These are phyloP conservation scores for Gastrophysa polygoni DNA, from an alignment of 2,888 invertebrate species.

Conservation along the genomic window DNA sequence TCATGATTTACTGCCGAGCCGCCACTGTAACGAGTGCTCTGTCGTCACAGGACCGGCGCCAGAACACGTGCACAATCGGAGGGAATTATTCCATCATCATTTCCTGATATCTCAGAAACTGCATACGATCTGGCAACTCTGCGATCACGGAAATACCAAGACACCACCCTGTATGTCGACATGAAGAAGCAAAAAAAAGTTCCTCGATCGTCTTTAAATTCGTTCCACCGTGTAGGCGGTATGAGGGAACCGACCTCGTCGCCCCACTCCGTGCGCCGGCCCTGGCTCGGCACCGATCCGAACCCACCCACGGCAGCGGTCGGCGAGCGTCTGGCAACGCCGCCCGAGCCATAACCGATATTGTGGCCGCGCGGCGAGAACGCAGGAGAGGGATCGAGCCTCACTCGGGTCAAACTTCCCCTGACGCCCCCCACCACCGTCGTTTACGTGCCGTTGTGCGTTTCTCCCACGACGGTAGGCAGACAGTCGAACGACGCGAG, in stretches of 20 bases:
- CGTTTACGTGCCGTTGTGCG: conserved; percentile 61
- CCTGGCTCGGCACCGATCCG: not conserved
- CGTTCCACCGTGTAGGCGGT: no score
- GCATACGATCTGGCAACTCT: no score
- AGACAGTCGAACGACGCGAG: conserved; percentile 58
- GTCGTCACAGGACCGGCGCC: not conserved
- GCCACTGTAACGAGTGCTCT: not conserved
- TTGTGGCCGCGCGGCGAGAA: conserved; percentile 59
- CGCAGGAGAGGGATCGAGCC: conserved; percentile 56
- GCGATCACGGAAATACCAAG: no score
- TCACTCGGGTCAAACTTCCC: conserved; percentile 60
- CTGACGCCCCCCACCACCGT: conserved; percentile 61
- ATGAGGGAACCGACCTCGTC: no score
- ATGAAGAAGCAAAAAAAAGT: no score
- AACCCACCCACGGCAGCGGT: conserved; percentile 57
- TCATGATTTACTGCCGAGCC: not conserved
- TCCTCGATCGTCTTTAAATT: no score
- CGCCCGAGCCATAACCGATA: conserved; percentile 60
- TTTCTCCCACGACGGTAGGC: conserved; percentile 62
- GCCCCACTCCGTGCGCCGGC: not conserved
- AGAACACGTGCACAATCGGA: not conserved
- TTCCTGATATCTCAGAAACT: no score
- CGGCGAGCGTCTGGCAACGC: conserved; percentile 50
- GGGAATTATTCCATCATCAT: no score
- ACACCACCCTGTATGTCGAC: no score